These are phyloP conservation scores for Apantesis nais DNA, from an alignment of 2,888 invertebrate species.

Conservation along the genomic window DNA sequence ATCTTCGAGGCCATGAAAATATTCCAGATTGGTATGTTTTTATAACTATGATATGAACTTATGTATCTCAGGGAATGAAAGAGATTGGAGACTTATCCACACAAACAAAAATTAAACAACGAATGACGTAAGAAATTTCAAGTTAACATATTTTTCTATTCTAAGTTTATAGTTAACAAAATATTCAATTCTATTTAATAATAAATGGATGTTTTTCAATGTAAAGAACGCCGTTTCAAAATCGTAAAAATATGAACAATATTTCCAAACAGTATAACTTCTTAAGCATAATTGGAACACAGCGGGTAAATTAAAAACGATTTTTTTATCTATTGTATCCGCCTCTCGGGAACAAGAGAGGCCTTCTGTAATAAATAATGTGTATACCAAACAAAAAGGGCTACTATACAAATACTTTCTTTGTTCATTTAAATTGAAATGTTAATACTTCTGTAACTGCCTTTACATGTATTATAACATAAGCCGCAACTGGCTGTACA, in stretches of 20 bases:
- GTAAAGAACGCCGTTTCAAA: not conserved
- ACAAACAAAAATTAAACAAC: not conserved
- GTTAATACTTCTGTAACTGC: not conserved
- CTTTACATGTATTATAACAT: not conserved
- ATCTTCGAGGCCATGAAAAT: not conserved
- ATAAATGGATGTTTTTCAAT: not conserved
- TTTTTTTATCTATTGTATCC: constrained; percentile 2
- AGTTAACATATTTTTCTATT: no score
- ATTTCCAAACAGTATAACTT: not conserved
- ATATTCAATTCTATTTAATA: not conserved
- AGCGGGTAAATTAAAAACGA: not conserved
- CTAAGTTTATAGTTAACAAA: not conserved
- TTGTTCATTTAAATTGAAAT: constrained; percentile 6
- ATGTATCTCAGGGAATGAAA: not conserved
- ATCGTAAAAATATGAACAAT: not conserved
- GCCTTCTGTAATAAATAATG: not conserved
- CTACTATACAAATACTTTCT: not conserved
- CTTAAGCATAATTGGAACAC: not conserved
- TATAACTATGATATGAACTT: not conserved
- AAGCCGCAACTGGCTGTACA: not conserved
- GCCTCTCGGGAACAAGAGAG: not conserved
- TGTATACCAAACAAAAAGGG: constrained; percentile 7
- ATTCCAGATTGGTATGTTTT: not conserved
- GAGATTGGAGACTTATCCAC: not conserved
- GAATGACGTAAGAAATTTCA: not conserved